Percentiles rank a stretch among this genome's conserved stretches.
phyloP scores from a whole-genome alignment of 1,140 invertebrate species.

The Pseudomyrmex cubaensis region DNA sequence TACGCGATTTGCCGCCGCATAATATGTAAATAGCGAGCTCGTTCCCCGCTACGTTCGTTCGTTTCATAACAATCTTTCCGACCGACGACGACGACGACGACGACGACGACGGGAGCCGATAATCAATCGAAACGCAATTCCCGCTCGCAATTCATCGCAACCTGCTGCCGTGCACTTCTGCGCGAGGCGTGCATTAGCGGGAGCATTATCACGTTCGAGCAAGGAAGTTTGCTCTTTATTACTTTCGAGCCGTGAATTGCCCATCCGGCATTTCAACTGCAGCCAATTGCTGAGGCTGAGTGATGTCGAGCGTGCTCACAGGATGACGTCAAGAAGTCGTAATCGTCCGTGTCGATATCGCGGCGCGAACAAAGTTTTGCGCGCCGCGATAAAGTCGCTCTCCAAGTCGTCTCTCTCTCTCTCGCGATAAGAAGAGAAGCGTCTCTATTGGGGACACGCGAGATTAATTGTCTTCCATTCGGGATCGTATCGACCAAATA shows the following conservation, averaged over 20 bases:
- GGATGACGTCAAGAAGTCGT: slow-evolving; percentile 66
- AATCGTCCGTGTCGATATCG: slow-evolving; percentile 64
- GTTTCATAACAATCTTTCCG: slow-evolving; percentile 23
- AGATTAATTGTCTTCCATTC: slow-evolving; percentile 66
- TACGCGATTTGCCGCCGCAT: slow-evolving; percentile 16
- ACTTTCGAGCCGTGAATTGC: slow-evolving; percentile 48
- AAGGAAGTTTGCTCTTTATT: slow-evolving; percentile 53
- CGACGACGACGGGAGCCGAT: slow-evolving; percentile 1
- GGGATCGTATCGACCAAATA: slow-evolving; percentile 34
- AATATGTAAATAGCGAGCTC: slow-evolving; percentile 43
- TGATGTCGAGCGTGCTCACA: slow-evolving; percentile 55
- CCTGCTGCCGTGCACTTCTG: slow-evolving; percentile 14
- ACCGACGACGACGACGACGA: neutral
- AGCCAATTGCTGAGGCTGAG: slow-evolving; percentile 54
- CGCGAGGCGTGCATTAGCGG: slow-evolving; percentile 28
- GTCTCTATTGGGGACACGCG: slow-evolving; percentile 55
- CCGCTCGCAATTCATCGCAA: slow-evolving; percentile 4
- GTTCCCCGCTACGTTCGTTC: neutral
- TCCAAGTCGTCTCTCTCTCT: neutral
- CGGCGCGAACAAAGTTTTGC: slow-evolving; percentile 54
- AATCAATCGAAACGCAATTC: slow-evolving; percentile 40
- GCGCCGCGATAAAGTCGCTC: slow-evolving; percentile 27
- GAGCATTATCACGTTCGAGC: slow-evolving; percentile 21
- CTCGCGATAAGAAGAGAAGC: slow-evolving; percentile 35
- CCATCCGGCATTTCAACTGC: slow-evolving; percentile 46